Base-by-base conservation (phyloP, 1,140 invertebrate species). In the Ladona fulva region DNA sequence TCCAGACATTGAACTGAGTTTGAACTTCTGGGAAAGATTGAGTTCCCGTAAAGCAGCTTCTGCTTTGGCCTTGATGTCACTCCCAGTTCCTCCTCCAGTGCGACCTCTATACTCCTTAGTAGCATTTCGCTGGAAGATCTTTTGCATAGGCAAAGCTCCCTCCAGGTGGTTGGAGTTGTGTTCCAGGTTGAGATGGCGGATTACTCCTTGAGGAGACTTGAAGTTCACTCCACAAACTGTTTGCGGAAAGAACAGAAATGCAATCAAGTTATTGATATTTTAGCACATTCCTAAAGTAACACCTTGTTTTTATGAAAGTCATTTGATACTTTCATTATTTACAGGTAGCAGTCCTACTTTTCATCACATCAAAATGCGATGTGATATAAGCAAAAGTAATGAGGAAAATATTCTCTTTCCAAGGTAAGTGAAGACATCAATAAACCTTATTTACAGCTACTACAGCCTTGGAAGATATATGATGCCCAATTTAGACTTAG, bases 21-120 rank as follows among this genome's bases (percentile, higher is more conserved):
- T 66, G 16, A 66, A 66, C 14, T 66, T 66, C 52, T 66, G 52
- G 52, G 52, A 66, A 22, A 66, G 52, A 22, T 66, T 66, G 52
- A 66, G 52, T 12, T 66, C 52, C 52, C 52, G 14, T 12, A 66
- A 22, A 16, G 52, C 52, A 66, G 52, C 52, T 22, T 66, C 52
- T 66, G 52, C 52, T 66, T 66, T 66, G 52, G 52, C 52, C 12
- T 66, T 66, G 52, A 66, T 66, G 52, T 66, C 52, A 66, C 52
- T 66, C n/a, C 52, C 52, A 16, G 1, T 16, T 16, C 52, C 52
- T 6, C 52, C 52, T 3, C 52, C 52, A 66, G 52, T 19, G 52
- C 52, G 52, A 22, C 52, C n/a, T 16, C 52, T 16, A 22, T 66
- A 66, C 52, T 66, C 52, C n/a, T 66, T 66, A 12, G 52, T 12